A percentile compares a stretch with the other conserved stretches of the same genome.
phyloP scores from a whole-genome alignment of 2,888 invertebrate genomes.

The Phoronis australis region DNA sequence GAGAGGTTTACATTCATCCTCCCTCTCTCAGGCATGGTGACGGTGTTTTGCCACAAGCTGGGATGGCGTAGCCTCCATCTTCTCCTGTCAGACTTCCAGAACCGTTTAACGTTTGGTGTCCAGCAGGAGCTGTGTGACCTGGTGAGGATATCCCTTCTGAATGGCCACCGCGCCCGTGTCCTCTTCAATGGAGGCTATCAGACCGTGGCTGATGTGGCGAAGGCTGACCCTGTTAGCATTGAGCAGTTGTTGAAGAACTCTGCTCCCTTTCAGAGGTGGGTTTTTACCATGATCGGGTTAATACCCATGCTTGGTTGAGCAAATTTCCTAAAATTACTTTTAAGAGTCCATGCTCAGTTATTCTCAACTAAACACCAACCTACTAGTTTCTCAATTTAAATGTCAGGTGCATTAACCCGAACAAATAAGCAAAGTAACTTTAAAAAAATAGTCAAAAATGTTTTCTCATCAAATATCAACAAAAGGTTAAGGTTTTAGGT shows the following conservation, averaged over 20 bases:
- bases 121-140: conserved; percentile 87
- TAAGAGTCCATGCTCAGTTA: too few species aligned
- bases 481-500: too few species aligned
- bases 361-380: too few species aligned
- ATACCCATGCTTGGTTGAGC: too few species aligned
- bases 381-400: too few species aligned
- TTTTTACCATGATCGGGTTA: too few species aligned
- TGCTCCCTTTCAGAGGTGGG: conserved; percentile 73
- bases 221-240: conserved; percentile 64
- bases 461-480: too few species aligned
- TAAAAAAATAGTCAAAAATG: too few species aligned
- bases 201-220: conserved; percentile 72
- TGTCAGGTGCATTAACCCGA: too few species aligned
- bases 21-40: conserved; percentile 83
- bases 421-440: too few species aligned
- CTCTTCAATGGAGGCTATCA: conserved; percentile 77
- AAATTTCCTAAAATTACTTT: too few species aligned
- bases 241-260: conserved; percentile 74
- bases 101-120: conserved; percentile 88
- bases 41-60: conserved; percentile 86
- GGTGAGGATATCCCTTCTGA: conserved; percentile 71
- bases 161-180: conserved; percentile 76
- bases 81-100: conserved; percentile 86
- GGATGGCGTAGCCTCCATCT: conserved; percentile 89
- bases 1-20: too few species aligned